phyloP scores from a whole-genome alignment of 2,888 invertebrate species.

The Drosophila neotestacea region DNA sequence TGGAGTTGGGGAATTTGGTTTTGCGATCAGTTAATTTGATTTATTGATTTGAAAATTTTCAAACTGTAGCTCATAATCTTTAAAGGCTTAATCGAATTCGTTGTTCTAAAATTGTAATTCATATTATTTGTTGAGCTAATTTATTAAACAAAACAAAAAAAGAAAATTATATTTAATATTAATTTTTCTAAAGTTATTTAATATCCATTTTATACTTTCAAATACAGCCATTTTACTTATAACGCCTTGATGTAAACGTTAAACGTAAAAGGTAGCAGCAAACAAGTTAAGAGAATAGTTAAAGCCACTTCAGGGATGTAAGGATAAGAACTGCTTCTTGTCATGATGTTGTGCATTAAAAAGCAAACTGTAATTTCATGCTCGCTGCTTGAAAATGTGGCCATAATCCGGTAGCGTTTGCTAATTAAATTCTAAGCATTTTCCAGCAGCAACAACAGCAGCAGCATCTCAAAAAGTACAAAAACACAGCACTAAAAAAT shows the following conservation, averaged over 20 bases:
- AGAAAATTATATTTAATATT: neutral
- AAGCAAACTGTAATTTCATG: conserved; percentile 64
- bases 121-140: neutral
- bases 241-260: too few species aligned
- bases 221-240: too few species aligned
- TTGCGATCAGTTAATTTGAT: too few species aligned
- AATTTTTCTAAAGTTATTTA: too few species aligned
- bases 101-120: too few species aligned
- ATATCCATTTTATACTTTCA: too few species aligned
- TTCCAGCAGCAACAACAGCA: conserved; percentile 65
- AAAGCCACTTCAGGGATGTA: neutral
- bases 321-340: conserved; percentile 7
- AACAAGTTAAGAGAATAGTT: neutral
- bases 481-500: conserved; percentile 66
- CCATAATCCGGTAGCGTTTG: conserved; percentile 71
- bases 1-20: too few species aligned
- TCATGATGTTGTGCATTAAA: conserved; percentile 11
- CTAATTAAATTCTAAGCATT: conserved; percentile 81
- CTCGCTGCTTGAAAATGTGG: conserved; percentile 55
- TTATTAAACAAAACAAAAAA: neutral
- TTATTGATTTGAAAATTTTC: too few species aligned
- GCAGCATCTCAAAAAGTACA: conserved; percentile 52
- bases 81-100: too few species aligned
- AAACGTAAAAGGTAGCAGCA: too few species aligned
- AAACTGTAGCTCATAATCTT: too few species aligned